Base-by-base conservation (phyloP, 2,888 invertebrate genomes). In the Laothoe populi region DNA sequence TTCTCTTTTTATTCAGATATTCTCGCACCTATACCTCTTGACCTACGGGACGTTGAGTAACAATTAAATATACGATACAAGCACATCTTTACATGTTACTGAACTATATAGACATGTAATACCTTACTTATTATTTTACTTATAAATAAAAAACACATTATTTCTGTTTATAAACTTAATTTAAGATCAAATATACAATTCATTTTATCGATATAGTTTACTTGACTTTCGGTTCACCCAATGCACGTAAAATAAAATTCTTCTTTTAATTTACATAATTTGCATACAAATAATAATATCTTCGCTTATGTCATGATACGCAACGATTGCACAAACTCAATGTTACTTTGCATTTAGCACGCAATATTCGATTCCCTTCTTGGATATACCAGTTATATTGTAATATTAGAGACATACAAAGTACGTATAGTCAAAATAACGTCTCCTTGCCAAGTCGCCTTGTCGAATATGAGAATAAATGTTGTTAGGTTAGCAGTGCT, bases 1-100 rank as follows among this genome's bases (percentile, higher is more conserved):
- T 84, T 84, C 81, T 74, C 76, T 77, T 78, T 79, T 75, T 75
- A 71, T 74, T 65, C 64, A 70, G 66, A 75, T 71, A 73, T 75
- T 77, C 73, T 69, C 71, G 72, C 65, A 66, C 67, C 65, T 53
- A 53, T 53, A 10, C 35, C 53, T 53, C 53, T 35, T 53, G 35
- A 53, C 53, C 31, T 65, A 48, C 60, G 53, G 35, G 19, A 13
- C 16, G 35, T 58, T 58, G 42, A 42, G 42, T 42, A 42, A 58
- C 42, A 58, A 26, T 26, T 42, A 16, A 42, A 42, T 58, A 42
- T 42, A 58, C 58, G 40, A 42, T 26, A 24, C 24, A 42, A 42
- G 42, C 31, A 53, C 19, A 19, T 16, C 16, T 53, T 53, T 53
- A 11, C 4, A 21, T 53, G 31, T 53, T 53, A 53, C 1, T 19